Percentiles rank a stretch among this genome's conserved stretches.
These are phyloP conservation scores for Tangara arthus DNA, from an alignment of 2,797 vertebrate genomes.

Conservation along the genomic window DNA sequence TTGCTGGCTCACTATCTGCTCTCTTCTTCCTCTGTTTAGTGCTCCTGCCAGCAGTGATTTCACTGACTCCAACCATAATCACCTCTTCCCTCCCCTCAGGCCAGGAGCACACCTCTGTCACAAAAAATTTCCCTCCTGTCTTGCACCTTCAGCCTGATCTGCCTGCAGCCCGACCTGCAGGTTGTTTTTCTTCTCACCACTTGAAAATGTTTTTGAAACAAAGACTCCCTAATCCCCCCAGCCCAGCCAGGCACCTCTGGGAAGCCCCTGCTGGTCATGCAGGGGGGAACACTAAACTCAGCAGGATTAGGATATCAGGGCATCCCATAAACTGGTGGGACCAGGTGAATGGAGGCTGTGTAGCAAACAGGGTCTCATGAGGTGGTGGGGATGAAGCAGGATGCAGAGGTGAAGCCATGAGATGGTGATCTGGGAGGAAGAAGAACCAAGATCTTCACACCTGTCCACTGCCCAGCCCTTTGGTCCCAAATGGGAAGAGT, in stretches of 20 bases:
- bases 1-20: not conserved
- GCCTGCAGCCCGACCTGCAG: not conserved
- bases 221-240: not conserved
- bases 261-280: not conserved
- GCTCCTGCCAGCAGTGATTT: slow-evolving; percentile 36
- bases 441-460: not conserved
- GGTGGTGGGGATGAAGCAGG: not conserved
- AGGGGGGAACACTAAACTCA: not conserved
- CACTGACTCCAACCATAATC: slow-evolving; percentile 11
- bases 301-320: not conserved
- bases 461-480: not conserved
- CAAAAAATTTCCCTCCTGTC: slow-evolving; percentile 48
- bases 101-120: slow-evolving; percentile 46
- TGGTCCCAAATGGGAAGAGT: not conserved
- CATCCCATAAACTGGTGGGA: not conserved
- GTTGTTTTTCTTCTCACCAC: not conserved
- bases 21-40: not conserved
- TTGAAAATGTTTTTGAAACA: slow-evolving; percentile 48
- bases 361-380: not conserved
- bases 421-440: not conserved
- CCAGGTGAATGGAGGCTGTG: not conserved
- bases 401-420: not conserved
- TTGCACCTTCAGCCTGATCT: slow-evolving; percentile 27
- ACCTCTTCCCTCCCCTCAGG: slow-evolving; percentile 60
- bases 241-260: not conserved